Conservation (phyloP, 2,113 vertebrate species). For the Callaeas wilsoni region DNA sequence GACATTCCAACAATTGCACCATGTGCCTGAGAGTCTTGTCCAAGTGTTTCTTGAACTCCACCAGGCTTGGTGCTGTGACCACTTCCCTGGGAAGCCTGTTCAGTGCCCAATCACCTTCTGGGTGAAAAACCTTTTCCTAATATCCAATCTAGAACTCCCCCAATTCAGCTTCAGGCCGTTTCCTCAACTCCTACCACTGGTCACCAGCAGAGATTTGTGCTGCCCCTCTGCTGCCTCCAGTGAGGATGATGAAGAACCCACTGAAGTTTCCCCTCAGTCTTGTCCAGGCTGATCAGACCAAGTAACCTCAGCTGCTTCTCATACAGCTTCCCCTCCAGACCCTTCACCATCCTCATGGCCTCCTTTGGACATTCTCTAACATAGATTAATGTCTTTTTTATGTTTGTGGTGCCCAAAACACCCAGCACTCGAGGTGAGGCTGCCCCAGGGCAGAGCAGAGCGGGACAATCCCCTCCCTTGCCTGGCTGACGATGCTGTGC, state of each 20-base stretch:
- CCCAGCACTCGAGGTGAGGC: not conserved
- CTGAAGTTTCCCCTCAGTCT: not conserved
- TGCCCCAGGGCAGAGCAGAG: not conserved
- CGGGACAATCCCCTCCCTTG: not conserved
- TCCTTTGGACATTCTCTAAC: not conserved
- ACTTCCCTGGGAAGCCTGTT: not conserved
- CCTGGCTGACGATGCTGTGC: fast-evolving
- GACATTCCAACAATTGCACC: not conserved
- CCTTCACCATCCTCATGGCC: not conserved
- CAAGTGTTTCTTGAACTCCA: not conserved
- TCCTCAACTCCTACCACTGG: not conserved
- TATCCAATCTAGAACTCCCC: not conserved
- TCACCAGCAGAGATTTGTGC: not conserved
- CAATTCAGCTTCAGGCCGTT: not conserved
- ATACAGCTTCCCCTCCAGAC: fast-evolving
- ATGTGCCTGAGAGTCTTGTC: not conserved
- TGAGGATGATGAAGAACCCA: not conserved
- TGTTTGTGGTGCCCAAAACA: fast-evolving
- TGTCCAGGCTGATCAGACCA: not conserved
- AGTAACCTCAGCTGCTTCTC: not conserved
- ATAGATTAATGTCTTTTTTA: fast-evolving
- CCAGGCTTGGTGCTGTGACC: not conserved
- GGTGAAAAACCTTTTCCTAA: not conserved
- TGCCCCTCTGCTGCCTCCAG: not conserved
- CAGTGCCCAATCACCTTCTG: not conserved